Conservation (phyloP, 2,113 vertebrate species). For the Varanus komodoensis region DNA sequence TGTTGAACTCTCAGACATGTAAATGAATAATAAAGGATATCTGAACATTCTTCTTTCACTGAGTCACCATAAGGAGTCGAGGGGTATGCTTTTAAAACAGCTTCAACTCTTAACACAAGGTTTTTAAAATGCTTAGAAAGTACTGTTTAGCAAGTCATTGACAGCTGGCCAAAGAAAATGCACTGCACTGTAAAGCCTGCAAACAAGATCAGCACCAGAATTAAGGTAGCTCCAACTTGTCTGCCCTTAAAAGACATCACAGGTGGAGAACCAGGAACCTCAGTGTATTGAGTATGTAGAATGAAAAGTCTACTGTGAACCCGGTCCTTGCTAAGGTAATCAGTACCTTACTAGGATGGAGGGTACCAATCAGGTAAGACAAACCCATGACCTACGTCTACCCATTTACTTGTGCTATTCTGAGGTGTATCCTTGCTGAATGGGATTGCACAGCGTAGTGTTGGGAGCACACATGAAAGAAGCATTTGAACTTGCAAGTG, state of each 20-base stretch:
- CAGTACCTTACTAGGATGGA: not conserved
- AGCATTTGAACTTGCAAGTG: not conserved
- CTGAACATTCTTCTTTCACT: too few relatives aligned
- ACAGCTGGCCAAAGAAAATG: not conserved
- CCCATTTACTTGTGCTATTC: not conserved
- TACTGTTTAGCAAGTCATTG: not conserved
- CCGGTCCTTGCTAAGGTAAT: not conserved
- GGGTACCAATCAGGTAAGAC: not conserved
- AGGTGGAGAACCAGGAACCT: not conserved
- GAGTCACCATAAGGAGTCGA: not conserved
- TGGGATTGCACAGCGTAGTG: not conserved
- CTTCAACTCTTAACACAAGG: not conserved
- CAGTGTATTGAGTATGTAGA: not conserved
- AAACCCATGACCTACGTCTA: not conserved
- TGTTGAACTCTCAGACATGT: not conserved
- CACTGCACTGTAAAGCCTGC: not conserved
- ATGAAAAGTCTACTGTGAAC: not conserved
- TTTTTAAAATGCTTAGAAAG: not conserved
- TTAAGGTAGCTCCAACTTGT: not conserved
- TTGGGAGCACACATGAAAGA: not conserved
- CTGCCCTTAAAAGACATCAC: not conserved
- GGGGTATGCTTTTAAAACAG: not conserved
- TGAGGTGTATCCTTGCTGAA: not conserved
- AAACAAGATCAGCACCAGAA: not conserved
- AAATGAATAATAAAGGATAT: not conserved